Evolutionary conservation across 2,888 invertebrate species (phyloP), one percentile per base, ranked within the genome.

Genomic region (Drosophila peninsularis): DNA sequence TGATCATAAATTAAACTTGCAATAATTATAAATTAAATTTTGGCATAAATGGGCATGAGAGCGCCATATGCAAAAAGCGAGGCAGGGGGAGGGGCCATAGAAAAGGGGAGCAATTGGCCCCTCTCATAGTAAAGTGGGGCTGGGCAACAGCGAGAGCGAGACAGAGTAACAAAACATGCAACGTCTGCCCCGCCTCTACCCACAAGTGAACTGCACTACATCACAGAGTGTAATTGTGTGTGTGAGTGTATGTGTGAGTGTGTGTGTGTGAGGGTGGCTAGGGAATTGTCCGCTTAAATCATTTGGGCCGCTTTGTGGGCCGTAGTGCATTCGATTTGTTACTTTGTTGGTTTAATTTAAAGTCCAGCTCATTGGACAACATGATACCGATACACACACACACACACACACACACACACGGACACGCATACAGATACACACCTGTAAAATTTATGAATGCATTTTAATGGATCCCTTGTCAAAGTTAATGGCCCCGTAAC

Each of bases 21-120:
- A 89, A 88, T 88, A 88, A 88, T 88, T 88, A 88, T 88, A 88
- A 88, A 88, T 88, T 88, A 88, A 88, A 87, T 89, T 87, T 87
- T 85, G 85, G 85, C 88, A 87, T 78, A 84, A 87, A 82, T 78
- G 87, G 81, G 71, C 72, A 75, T 75, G 76, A 67, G 80, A 64
- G 62, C 64, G 70, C 54, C 68, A 75, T 75, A 80, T 75, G 78
- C 78, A 75, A 53, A 78, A 27, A n/a, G 53, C 57, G 47, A 32
- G 19, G 5, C 4, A 42, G 19, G 10, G 24, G 9, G 30, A 19
- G 27, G 52, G 37, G 37, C 11, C 36, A 36, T 14, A 34, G 32
- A 13, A 34, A 5, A 4, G 49, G 49, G 34, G 7, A 24, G 44
- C 44, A 7, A 44, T 13, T 14, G 44, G 11, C 32, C 19, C 39